A percentile compares a stretch with the other conserved stretches of the same genome.
Evolutionary conservation across 2,888 invertebrate species (phyloP).

Genomic region (Drosophila atripex): DNA sequence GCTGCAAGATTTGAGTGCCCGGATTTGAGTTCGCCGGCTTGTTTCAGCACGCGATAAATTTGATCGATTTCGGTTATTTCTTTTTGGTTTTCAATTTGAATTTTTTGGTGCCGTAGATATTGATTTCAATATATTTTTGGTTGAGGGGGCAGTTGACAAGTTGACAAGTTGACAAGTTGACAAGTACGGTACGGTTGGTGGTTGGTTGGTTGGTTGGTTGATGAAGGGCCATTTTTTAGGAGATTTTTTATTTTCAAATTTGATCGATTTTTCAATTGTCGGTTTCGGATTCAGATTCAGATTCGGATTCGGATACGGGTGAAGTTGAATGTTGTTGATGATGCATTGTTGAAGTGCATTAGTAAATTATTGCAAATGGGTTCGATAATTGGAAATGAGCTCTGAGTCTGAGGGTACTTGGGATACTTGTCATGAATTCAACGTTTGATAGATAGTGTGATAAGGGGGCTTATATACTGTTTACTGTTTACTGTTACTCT

Average conservation of each 20-base stretch:
- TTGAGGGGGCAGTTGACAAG: slow-evolving; percentile 43
- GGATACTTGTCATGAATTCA: slow-evolving; percentile 24
- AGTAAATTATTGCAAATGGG: slow-evolving; percentile 66
- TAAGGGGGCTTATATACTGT: background rate
- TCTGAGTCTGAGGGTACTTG: slow-evolving; percentile 6
- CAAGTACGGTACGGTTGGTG: slow-evolving; percentile 34
- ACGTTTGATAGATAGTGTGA: slow-evolving; percentile 4
- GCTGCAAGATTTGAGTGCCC: slow-evolving; percentile 84
- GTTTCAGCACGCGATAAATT: slow-evolving; percentile 97
- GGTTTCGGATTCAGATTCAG: slow-evolving; percentile 21
- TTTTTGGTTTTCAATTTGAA: slow-evolving; percentile 87
- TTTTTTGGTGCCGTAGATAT: slow-evolving; percentile 72
- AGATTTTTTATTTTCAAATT: slow-evolving; percentile 31
- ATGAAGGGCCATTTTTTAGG: slow-evolving; percentile 30
- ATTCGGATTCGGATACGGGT: slow-evolving; percentile 47
- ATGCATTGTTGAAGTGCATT: slow-evolving; percentile 74
- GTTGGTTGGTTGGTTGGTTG: slow-evolving; percentile 32
- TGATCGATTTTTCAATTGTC: slow-evolving; percentile 38
- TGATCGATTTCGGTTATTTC: slow-evolving; percentile 90
- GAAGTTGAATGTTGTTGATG: slow-evolving; percentile 57
- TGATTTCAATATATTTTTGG: slow-evolving; percentile 6
- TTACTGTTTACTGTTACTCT: background rate
- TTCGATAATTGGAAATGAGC: slow-evolving; percentile 42
- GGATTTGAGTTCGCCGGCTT: slow-evolving; percentile 92
- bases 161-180: slow-evolving; percentile 48